Percentiles rank a stretch among this genome's conserved stretches.
phyloP scores from a whole-genome alignment of 1,140 invertebrate species.

The Drosophila athabasca region DNA sequence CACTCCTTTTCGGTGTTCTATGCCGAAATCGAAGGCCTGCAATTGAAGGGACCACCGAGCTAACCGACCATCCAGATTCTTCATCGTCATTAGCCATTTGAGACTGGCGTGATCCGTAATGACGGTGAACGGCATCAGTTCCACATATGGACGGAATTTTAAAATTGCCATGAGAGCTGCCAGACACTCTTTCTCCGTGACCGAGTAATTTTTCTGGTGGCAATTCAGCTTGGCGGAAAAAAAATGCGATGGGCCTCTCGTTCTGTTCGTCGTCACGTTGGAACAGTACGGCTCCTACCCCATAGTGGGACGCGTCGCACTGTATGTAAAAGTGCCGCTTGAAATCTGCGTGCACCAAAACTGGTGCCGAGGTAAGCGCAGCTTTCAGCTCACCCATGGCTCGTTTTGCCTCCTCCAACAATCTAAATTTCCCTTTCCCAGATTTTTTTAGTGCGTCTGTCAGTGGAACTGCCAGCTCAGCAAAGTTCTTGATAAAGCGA shows the following conservation, averaged over 20 bases:
- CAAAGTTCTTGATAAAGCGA: too few relatives aligned
- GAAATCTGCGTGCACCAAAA: too few relatives aligned
- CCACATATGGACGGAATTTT: not conserved
- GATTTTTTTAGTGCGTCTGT: too few relatives aligned
- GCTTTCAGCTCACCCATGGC: too few relatives aligned
- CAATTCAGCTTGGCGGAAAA: too few relatives aligned
- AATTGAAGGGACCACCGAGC: not conserved
- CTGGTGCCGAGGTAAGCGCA: too few relatives aligned
- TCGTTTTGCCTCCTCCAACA: too few relatives aligned
- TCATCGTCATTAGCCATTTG: constrained; percentile 5
- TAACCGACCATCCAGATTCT: not conserved
- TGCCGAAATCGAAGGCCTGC: not conserved
- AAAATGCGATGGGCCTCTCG: too few relatives aligned
- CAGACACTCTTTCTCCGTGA: constrained; percentile 11
- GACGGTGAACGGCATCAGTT: not conserved
- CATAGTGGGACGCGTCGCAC: too few relatives aligned
- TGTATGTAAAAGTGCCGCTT: too few relatives aligned
- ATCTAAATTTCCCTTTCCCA: too few relatives aligned
- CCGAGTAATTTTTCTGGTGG: constrained; percentile 1
- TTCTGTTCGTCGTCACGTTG: not conserved
- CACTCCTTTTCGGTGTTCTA: not conserved
- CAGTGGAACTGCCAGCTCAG: too few relatives aligned
- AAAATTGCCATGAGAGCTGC: not conserved
- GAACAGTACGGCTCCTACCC: not conserved
- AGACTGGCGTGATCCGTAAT: constrained; percentile 11